Conservation (phyloP, 2,113 vertebrate species). For the Aptenodytes patagonicus region DNA sequence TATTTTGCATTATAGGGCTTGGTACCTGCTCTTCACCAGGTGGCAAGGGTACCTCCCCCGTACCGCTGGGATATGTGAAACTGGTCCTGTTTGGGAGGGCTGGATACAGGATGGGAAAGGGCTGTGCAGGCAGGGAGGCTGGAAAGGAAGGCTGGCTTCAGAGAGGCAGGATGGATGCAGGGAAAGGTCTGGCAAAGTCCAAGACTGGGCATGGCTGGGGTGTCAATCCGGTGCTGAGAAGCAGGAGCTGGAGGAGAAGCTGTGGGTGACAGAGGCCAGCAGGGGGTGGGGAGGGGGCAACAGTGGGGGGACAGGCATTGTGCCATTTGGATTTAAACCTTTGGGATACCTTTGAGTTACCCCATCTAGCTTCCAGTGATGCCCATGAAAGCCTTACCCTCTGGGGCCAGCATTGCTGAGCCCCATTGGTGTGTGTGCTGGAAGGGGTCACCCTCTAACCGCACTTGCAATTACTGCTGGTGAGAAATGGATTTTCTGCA, state of each 20-base stretch:
- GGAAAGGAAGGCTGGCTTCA: neutral
- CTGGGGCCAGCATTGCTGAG: neutral
- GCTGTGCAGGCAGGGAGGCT: neutral
- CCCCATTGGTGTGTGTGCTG: neutral
- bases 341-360: neutral
- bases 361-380: neutral
- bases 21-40: fast-evolving
- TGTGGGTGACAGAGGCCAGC: neutral
- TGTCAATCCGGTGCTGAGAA: fast-evolving
- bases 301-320: no score
- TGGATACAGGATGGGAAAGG: neutral
- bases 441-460: neutral
- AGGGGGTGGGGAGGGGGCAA: neutral
- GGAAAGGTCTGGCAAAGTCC: neutral
- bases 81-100: neutral
- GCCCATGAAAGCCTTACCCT: neutral
- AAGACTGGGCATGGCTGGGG: neutral
- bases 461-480: neutral
- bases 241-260: neutral
- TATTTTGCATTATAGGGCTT: neutral
- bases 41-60: neutral
- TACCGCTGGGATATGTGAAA: fast-evolving
- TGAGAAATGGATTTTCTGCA: constrained; percentile 1
- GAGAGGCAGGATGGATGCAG: neutral
- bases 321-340: neutral